A percentile compares a stretch with the other conserved stretches of the same genome.
Evolutionary conservation across 2,797 vertebrate genomes (phyloP).

Genomic region (Phoeniculus purpureus): DNA sequence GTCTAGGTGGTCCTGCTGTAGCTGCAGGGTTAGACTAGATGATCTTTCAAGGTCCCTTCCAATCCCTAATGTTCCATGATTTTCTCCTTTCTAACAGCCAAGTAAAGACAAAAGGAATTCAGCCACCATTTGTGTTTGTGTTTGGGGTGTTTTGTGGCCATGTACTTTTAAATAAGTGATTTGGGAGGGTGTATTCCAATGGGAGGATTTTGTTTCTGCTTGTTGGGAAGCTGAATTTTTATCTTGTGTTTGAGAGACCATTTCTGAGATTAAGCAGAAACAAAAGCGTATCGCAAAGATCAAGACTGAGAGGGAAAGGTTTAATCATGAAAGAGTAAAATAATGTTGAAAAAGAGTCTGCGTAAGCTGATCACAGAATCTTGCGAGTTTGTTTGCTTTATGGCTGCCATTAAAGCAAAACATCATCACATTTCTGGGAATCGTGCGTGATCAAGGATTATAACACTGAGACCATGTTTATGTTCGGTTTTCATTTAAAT

Average conservation of each 20-base stretch:
- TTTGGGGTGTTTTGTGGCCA: background rate
- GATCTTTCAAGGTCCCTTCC: no score
- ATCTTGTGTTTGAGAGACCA: slow-evolving; percentile 13
- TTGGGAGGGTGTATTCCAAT: background rate
- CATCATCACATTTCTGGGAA: slow-evolving; percentile 32
- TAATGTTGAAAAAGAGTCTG: background rate
- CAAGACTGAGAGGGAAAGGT: background rate
- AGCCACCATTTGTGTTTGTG: background rate
- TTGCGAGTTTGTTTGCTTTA: slow-evolving; percentile 19
- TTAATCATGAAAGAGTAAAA: slow-evolving; percentile 4
- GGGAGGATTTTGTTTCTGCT: background rate
- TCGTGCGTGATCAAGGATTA: slow-evolving; percentile 18
- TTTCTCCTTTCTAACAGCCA: background rate
- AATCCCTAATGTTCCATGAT: no score
- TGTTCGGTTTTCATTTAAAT: background rate
- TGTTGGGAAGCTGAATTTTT: slow-evolving; percentile 37
- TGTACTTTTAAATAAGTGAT: background rate
- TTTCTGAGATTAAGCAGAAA: slow-evolving; percentile 14
- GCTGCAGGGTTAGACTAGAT: no score
- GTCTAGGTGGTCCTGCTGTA: no score
- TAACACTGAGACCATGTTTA: slow-evolving; percentile 24
- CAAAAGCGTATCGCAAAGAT: background rate
- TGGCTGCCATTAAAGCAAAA: slow-evolving; percentile 27
- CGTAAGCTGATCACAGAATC: background rate
- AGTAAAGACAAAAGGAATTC: background rate